These are phyloP conservation scores for Myotis findleyi DNA, from an alignment of 2,797 vertebrate species.

Conservation along the genomic window DNA sequence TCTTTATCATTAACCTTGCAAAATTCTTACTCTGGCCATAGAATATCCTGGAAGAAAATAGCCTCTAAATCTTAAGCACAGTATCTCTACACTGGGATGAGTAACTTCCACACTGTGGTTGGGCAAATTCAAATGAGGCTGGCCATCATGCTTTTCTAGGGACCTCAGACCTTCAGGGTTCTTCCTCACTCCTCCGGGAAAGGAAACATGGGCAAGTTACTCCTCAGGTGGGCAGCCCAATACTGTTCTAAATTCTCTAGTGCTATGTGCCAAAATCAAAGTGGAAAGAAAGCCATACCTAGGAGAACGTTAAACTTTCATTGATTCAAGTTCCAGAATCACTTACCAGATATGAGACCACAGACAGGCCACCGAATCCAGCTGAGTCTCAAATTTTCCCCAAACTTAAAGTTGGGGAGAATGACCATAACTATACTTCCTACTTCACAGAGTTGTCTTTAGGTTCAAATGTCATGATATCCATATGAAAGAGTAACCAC, in stretches of 20 bases:
- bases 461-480: neutral
- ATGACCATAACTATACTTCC: neutral
- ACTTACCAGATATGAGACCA: neutral
- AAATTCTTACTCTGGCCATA: neutral
- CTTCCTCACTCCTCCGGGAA: neutral
- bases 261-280: neutral
- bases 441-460: neutral
- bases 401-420: neutral
- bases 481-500: neutral
- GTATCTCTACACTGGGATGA: neutral
- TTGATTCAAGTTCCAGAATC: neutral
- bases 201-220: neutral
- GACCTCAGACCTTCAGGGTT: fast-evolving
- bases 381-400: neutral
- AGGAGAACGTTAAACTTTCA: neutral
- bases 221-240: neutral
- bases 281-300: neutral
- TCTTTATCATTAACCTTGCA: neutral
- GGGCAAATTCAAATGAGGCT: neutral
- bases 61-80: neutral
- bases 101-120: neutral
- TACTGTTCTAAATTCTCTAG: neutral
- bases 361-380: neutral
- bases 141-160: neutral
- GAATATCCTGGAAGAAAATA: neutral